These are phyloP conservation scores for Pangasianodon hypophthalmus DNA, from an alignment of 2,113 vertebrate species.

Conservation along the genomic window DNA sequence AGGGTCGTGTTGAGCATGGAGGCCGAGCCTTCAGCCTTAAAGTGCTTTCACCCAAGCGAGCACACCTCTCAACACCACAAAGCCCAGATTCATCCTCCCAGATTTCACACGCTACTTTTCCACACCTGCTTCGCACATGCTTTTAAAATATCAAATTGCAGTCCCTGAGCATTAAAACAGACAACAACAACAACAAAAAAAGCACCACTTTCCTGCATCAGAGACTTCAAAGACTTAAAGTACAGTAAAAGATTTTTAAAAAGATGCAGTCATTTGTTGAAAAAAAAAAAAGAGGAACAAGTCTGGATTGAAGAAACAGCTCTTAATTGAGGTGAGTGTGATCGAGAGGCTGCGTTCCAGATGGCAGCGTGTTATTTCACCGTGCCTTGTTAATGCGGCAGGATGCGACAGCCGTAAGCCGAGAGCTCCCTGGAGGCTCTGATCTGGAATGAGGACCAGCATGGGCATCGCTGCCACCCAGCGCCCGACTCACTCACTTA, in stretches of 20 bases:
- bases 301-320: conserved; percentile 72
- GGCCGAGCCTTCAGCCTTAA: conserved; percentile 54
- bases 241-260: conserved; percentile 2
- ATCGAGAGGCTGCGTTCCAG: conserved; percentile 72
- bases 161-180: conserved; percentile 11
- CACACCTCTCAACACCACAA: conserved; percentile 61
- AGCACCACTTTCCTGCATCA: conserved; percentile 1
- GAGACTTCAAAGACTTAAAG: conserved; percentile 23
- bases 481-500: not conserved
- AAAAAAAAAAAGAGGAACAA: conserved; percentile 51
- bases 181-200: conserved; percentile 10
- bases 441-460: conserved; percentile 72
- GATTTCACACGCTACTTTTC: conserved; percentile 61
- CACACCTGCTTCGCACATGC: conserved; percentile 55
- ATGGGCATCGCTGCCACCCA: conserved; percentile 66
- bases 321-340: conserved; percentile 75
- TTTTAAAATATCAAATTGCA: conserved; percentile 46
- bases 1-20: conserved; percentile 61
- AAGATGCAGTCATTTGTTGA: not conserved
- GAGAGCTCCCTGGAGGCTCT: conserved; percentile 76
- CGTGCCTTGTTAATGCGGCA: conserved; percentile 72
- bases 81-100: conserved; percentile 63
- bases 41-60: conserved; percentile 62
- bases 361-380: conserved; percentile 84
- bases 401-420: conserved; percentile 78